Percentiles rank a stretch among this genome's conserved stretches.
phyloP scores from a whole-genome alignment of 2,888 invertebrate species.

The Xestia c-nigrum region DNA sequence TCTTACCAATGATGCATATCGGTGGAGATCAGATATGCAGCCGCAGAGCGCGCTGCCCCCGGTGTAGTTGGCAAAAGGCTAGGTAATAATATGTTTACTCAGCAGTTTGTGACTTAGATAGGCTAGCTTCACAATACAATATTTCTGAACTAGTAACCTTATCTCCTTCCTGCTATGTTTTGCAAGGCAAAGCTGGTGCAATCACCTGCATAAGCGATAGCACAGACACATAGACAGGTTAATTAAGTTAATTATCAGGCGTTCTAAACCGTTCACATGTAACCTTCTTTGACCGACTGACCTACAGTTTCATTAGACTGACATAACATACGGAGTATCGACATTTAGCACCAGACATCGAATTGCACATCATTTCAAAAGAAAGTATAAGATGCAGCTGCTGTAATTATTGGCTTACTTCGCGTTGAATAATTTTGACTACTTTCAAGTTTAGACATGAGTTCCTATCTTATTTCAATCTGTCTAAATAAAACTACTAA shows the following conservation, averaged over 20 bases:
- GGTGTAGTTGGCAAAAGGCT: neutral
- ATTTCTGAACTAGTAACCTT: neutral
- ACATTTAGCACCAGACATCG: constrained; percentile 22
- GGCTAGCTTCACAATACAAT: neutral
- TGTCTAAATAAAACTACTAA: neutral
- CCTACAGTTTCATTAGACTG: constrained; percentile 53
- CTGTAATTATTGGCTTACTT: neutral
- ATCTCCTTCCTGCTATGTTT: constrained; percentile 4
- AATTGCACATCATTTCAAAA: constrained; percentile 29
- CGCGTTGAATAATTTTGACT: neutral
- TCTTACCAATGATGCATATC: too few species aligned
- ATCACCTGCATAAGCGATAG: constrained; percentile 13
- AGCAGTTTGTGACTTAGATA: neutral
- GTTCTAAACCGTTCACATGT: constrained; percentile 25
- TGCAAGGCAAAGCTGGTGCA: constrained; percentile 6
- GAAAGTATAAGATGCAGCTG: neutral
- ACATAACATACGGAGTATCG: constrained; percentile 28
- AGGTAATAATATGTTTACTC: neutral
- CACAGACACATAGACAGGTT: constrained; percentile 12
- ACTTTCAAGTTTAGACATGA: neutral
- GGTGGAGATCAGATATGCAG: too few species aligned
- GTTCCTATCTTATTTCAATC: neutral
- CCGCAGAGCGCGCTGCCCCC: too few species aligned
- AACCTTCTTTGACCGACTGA: constrained; percentile 56
- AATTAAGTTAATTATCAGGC: constrained; percentile 43